Base-by-base conservation (phyloP, 1,140 invertebrate genomes). In the Anagrus nilaparvatae region DNA sequence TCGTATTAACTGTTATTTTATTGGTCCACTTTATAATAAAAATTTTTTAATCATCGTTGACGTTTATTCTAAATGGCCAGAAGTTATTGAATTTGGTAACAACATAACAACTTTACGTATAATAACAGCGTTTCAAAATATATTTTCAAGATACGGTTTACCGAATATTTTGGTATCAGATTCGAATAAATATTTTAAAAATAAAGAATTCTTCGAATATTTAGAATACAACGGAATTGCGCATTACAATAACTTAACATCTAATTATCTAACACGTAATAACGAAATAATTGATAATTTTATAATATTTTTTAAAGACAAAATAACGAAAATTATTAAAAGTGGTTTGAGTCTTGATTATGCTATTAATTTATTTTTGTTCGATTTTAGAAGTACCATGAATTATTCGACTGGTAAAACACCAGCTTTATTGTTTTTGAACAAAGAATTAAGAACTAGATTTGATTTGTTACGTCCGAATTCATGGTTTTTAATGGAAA, bases 1-100 rank as follows among this genome's bases (percentile, higher is more conserved):
- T 16, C 46, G 68, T 27, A 42, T 73, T 37, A 30, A 55, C 35
- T 52, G 53, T 13, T 55, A 50, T 60, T 48, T 62, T 53, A 44
- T 45, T 49, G n/a, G 51, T 48, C 12, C 47, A 40, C 25, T 52
- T 53, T 35, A 19, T 42, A 37, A 45, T 38, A 13, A 54, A 27
- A 42, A 52, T 35, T 59, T 49, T 36, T 40, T 60, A 18, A 27
- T 55, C 5, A 12, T 59, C 4, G 36, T 60, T 8, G 55, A 60
- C 48, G 52, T 56, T 31, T 53, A 58, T 28, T 56, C 50, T 19
- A 60, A 59, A 48, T 61, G 52, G 44, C 36, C 40, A 24, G 34
- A 39, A 27, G 24, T 38, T 17, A 37, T 43, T 12, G 14, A 43
- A n/a, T 38, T 41, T 9, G 27, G 19, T 10, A 30, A 13, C 1